A percentile compares a stretch with the other conserved stretches of the same genome.
Evolutionary conservation across 2,888 invertebrate species (phyloP).

Genomic region (Agonopterix alstromeriana): DNA sequence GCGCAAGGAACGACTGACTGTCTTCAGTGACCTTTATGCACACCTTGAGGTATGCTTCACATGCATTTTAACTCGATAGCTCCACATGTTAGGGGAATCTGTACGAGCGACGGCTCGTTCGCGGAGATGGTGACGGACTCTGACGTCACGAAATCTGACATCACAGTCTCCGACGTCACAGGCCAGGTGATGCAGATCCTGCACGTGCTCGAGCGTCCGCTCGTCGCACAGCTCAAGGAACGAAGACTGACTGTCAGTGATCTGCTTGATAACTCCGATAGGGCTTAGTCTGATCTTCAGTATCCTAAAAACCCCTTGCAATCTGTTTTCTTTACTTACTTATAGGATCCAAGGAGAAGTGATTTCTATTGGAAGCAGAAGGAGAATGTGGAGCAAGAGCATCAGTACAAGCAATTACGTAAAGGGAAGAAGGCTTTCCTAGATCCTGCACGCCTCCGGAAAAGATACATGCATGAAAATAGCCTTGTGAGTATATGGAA

Average conservation of each 20-base stretch:
- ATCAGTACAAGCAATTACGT: constrained; percentile 46
- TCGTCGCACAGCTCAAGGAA: constrained; percentile 49
- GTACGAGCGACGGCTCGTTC: constrained; percentile 58
- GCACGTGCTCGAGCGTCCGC: constrained; percentile 53
- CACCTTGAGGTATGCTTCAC: constrained; percentile 47
- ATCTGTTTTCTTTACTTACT: neutral
- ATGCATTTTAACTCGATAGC: neutral
- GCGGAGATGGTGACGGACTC: constrained; percentile 51
- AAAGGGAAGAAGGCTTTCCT: constrained; percentile 45
- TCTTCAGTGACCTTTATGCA: constrained; percentile 62
- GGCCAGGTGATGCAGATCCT: constrained; percentile 56
- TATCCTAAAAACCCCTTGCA: too few relatives aligned
- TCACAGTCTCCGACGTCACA: constrained; percentile 10
- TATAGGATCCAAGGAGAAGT: constrained; percentile 56
- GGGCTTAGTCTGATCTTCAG: too few relatives aligned
- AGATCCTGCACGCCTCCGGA: constrained; percentile 29
- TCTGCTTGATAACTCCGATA: too few relatives aligned
- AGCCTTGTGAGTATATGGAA: constrained; percentile 38
- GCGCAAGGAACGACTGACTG: constrained; percentile 36
- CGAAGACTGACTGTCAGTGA: constrained; percentile 53
- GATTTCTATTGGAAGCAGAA: constrained; percentile 56
- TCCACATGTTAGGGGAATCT: constrained; percentile 12
- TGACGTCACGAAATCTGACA: constrained; percentile 39
- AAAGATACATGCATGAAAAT: constrained; percentile 44
- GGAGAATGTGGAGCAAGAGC: constrained; percentile 51